Evolutionary conservation across 2,797 vertebrate species (phyloP).

Genomic region (Cynodonichthys magdalenae): DNA sequence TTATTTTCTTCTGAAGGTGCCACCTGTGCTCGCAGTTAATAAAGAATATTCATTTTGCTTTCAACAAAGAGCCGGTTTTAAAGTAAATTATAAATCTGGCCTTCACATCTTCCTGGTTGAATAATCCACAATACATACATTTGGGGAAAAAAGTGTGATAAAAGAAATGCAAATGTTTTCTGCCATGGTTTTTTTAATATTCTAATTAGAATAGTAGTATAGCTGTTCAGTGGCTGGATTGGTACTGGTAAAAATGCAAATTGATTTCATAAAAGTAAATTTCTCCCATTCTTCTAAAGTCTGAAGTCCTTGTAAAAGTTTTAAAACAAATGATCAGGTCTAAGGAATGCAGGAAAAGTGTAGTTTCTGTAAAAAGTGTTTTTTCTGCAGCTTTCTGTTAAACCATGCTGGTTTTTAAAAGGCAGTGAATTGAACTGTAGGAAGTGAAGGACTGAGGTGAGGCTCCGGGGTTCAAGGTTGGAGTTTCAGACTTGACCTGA

Average conservation of each 20-base stretch:
- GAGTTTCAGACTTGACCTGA: constrained; percentile 54
- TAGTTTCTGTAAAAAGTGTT: constrained; percentile 10
- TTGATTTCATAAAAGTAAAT: constrained; percentile 21
- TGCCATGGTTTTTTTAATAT: neutral
- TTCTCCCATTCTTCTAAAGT: constrained; percentile 19
- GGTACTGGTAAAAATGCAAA: too few species aligned
- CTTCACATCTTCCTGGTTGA: neutral
- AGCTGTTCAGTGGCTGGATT: neutral
- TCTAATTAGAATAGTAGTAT: neutral
- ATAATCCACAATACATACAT: too few species aligned
- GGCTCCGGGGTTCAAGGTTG: constrained; percentile 29
- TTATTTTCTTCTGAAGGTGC: neutral
- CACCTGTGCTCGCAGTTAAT: too few species aligned
- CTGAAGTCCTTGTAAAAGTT: constrained; percentile 36
- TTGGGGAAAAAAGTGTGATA: neutral
- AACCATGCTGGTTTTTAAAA: constrained; percentile 21
- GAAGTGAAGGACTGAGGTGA: constrained; percentile 36
- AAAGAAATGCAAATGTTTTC: neutral
- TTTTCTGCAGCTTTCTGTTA: constrained; percentile 10
- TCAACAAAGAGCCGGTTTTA: too few species aligned
- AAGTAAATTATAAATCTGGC: neutral
- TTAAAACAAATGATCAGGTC: constrained; percentile 26
- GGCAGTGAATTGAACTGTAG: constrained; percentile 23
- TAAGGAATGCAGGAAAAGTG: constrained; percentile 12
- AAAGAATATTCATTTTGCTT: too few species aligned